These are phyloP conservation scores for Cremastobaeus sp. DNA, from an alignment of 2,888 invertebrate genomes.

Conservation along the genomic window DNA sequence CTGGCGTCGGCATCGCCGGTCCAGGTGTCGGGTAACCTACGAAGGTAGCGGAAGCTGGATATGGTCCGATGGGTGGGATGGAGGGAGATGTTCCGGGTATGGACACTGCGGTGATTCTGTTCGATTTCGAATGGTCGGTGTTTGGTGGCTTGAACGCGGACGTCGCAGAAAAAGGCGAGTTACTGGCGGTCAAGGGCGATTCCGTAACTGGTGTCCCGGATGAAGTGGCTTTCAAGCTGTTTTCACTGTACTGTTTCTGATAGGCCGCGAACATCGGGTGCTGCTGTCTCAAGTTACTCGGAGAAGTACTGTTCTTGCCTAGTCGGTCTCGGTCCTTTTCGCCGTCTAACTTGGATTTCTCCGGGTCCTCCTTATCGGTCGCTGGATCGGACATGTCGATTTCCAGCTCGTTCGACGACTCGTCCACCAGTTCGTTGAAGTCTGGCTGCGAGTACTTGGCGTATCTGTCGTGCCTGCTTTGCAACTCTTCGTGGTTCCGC, in stretches of 20 bases:
- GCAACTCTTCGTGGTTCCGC: slow-evolving; percentile 66
- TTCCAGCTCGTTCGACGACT: slow-evolving; percentile 88
- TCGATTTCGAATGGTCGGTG: slow-evolving; percentile 82
- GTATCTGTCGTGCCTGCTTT: slow-evolving; percentile 78
- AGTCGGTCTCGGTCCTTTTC: slow-evolving; percentile 79
- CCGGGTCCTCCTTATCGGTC: slow-evolving; percentile 83
- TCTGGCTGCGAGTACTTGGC: slow-evolving; percentile 85
- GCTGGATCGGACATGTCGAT: slow-evolving; percentile 88
- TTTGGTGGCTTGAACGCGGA: slow-evolving; percentile 89
- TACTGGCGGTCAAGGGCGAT: slow-evolving; percentile 67
- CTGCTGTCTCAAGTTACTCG: slow-evolving; percentile 66
- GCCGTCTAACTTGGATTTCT: slow-evolving; percentile 79
- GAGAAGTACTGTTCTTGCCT: slow-evolving; percentile 68
- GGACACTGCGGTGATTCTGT: slow-evolving; percentile 70
- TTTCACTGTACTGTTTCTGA: slow-evolving; percentile 80
- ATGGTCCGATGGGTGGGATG: slow-evolving; percentile 80
- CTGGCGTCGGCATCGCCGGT: slow-evolving; percentile 73
- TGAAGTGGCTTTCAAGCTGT: slow-evolving; percentile 77
- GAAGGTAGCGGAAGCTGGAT: slow-evolving; percentile 86
- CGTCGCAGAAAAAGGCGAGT: slow-evolving; percentile 84
- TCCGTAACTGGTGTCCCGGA: slow-evolving; percentile 80
- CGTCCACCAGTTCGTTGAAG: slow-evolving; percentile 87
- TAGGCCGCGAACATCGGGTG: slow-evolving; percentile 76
- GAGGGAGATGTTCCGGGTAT: slow-evolving; percentile 64
- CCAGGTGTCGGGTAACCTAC: slow-evolving; percentile 83